These are phyloP conservation scores for Bergia sp. DNA, from an alignment of 92 coral and sea anemone species.

Conservation along the genomic window DNA sequence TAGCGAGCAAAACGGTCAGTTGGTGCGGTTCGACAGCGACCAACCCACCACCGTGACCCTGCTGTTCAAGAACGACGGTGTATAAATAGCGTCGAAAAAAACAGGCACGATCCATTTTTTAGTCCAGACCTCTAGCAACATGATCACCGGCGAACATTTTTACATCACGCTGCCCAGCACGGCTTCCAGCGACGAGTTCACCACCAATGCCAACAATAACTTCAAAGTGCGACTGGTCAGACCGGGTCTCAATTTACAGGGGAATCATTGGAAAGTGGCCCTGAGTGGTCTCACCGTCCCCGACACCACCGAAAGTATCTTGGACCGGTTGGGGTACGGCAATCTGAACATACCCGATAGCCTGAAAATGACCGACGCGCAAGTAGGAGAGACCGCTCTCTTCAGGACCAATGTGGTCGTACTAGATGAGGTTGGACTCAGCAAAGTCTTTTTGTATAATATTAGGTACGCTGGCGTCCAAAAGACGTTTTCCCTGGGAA, in stretches of 20 bases:
- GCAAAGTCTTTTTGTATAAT: too few relatives aligned
- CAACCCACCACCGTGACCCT: conserved; percentile 3
- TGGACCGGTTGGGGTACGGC: conserved; percentile 12
- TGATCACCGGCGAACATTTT: not conserved
- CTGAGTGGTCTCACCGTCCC: conserved; percentile 27
- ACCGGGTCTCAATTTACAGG: not conserved
- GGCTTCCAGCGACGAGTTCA: conserved; percentile 13
- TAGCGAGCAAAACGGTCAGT: not conserved
- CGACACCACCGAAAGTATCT: conserved; percentile 39
- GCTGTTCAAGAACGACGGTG: not conserved
- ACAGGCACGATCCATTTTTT: not conserved
- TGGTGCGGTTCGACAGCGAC: not conserved
- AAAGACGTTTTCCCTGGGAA: too few relatives aligned
- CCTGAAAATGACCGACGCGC: too few relatives aligned
- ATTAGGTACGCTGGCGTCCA: too few relatives aligned
- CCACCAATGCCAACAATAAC: not conserved
- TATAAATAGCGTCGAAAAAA: conserved; percentile 2
- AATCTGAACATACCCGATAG: too few relatives aligned
- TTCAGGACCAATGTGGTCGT: too few relatives aligned
- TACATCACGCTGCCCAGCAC: conserved; percentile 8
- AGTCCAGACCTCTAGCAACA: not conserved
- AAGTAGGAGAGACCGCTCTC: too few relatives aligned
- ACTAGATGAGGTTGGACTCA: too few relatives aligned
- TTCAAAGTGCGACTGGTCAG: conserved; percentile 19
- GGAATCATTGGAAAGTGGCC: conserved; percentile 16